A percentile compares a stretch with the other conserved stretches of the same genome.
These are phyloP conservation scores for Myodes glareolus DNA, from an alignment of 2,113 vertebrate species.

Conservation along the genomic window DNA sequence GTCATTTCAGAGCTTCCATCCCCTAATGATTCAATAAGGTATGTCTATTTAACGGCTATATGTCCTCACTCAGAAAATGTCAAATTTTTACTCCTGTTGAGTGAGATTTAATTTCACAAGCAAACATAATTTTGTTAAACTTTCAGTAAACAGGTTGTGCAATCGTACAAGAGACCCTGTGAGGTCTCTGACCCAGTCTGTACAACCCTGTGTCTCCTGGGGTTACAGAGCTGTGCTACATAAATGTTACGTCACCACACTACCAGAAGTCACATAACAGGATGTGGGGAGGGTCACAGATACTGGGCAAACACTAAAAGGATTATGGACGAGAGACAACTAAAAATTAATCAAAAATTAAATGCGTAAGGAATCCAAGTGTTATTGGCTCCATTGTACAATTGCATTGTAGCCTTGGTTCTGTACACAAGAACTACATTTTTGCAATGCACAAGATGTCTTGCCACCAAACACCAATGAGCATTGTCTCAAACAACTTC, in stretches of 20 bases:
- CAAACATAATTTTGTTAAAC: neutral
- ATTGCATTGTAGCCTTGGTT: neutral
- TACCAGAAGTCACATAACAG: neutral
- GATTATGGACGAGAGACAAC: neutral
- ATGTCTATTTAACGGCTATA: neutral
- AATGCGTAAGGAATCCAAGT: neutral
- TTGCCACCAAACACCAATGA: neutral
- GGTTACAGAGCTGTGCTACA: neutral
- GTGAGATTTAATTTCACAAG: conserved; percentile 29
- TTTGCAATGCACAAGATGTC: neutral
- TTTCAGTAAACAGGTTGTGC: neutral
- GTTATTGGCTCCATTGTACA: neutral
- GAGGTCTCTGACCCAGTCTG: neutral
- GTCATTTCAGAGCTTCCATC: conserved; percentile 41
- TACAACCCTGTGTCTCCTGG: neutral
- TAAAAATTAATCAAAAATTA: neutral
- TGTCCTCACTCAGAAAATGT: neutral
- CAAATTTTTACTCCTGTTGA: neutral
- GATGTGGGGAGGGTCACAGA: neutral
- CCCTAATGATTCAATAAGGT: conserved; percentile 12
- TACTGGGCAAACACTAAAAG: neutral
- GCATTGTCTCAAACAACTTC: neutral
- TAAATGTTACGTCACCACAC: neutral
- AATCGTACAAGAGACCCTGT: neutral
- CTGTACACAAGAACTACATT: neutral